Base-by-base conservation (phyloP, 2,113 vertebrate genomes). In the Dromas ardeola region DNA sequence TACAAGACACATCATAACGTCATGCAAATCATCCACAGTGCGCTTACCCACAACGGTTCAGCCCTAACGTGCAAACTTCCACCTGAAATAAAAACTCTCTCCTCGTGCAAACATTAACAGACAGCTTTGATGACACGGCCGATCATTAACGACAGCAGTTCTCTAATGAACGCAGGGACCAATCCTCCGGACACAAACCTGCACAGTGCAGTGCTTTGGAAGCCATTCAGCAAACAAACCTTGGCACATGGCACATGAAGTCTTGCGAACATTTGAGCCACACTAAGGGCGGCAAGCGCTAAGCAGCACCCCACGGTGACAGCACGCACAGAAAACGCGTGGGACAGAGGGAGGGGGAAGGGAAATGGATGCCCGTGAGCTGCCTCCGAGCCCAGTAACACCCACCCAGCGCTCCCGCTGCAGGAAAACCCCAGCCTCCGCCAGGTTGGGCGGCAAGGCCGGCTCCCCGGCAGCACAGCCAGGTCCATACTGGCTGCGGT, bases 231-330 rank as follows among this genome's bases (percentile, higher is more conserved):
- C 4, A 1, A 58, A 69, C 0, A 4, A 77, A 11, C 22, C 25
- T 73, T 4, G 2, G 2, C 1, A 0, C 1, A 1, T 0, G 13
- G 15, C 36, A 67, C 2, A 0, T 12, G 30, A 73, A 88, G 63
- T 18, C 69, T 20, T 59, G 26, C 2, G 3, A 50, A 66, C 0
- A 0, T 56, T 12, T 83, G 49, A 78, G 52, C 42, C 56, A 58
- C 23, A 2, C 15, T 25, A 29, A 79, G 15, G 9, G 9, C 36
- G 49, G 42, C 38, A 69, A 58, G 62, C 1, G 1, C 13, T 30
- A 36, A 49, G 58, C 34, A 59, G 49, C n/a, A 30, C n/a, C 34
- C 40, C 15, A 22, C 0, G 3, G 40, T 11, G 36, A 87, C 2
- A 86, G 26, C 5, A 4, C 1, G 1, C 43, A 30, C 29, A 65